These are phyloP conservation scores for Phlogophora meticulosa DNA, from an alignment of 2,888 invertebrate species.

Conservation along the genomic window DNA sequence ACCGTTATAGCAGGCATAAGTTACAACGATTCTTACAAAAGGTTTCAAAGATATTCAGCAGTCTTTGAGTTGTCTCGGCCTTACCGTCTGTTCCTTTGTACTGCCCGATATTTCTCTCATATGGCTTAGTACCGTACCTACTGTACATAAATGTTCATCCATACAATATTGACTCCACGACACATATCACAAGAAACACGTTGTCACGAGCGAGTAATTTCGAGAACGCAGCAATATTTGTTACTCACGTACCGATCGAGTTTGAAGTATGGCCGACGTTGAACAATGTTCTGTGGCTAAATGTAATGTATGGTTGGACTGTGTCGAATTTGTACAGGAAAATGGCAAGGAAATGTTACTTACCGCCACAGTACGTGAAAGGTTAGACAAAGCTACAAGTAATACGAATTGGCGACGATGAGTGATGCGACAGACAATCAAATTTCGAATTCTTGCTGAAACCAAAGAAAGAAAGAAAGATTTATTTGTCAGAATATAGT, in stretches of 20 bases:
- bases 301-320: constrained; percentile 52
- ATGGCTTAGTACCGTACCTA: constrained; percentile 14
- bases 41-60: neutral
- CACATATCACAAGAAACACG: constrained; percentile 70
- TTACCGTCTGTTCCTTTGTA: neutral
- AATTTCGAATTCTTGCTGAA: neutral
- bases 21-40: neutral
- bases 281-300: constrained; percentile 63
- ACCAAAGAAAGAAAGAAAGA: no score
- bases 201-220: constrained; percentile 81
- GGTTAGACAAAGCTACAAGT: constrained; percentile 2
- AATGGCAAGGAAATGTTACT: constrained; percentile 45
- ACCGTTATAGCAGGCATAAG: no score
- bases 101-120: constrained; percentile 1
- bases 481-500: no score
- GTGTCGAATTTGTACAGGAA: constrained; percentile 55
- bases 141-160: constrained; percentile 38
- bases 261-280: constrained; percentile 71
- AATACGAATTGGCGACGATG: neutral
- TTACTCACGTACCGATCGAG: constrained; percentile 67
- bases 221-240: constrained; percentile 72
- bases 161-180: constrained; percentile 54
- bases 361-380: constrained; percentile 16
- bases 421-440: constrained; percentile 3
- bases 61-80: neutral